Evolutionary conservation across 2,797 vertebrate genomes (phyloP), one percentile per base, ranked within the genome.

Genomic region (Parauchenoglanis punctatus): DNA sequence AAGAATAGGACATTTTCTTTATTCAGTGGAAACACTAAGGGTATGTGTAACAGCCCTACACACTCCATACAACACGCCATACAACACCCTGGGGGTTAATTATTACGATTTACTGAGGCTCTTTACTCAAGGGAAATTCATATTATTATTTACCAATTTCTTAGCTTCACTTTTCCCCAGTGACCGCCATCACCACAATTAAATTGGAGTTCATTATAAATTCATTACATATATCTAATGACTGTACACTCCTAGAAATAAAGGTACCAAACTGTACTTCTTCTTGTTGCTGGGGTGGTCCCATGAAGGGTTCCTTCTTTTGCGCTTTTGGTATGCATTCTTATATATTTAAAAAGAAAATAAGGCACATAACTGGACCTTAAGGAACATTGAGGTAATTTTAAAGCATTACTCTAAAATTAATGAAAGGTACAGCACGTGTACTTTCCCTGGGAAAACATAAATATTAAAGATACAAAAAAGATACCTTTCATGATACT

Each of bases 131-230:
- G 94, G 93, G 93, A 94, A 91, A 90, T 91, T 89, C 92, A 87
- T 94, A 94, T 93, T 94, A 95, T 95, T 95, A 95, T 95, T 95
- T 95, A 94, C 92, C 93, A 94, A 93, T 94, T 95, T 94, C 93
- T 94, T 91, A 94, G 93, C 94, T 95, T 94, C 92, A 93, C 91
- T 93, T 67, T 49, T 92, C 91, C 87, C 87, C 90, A 72, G 40
- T 52, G 87, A 65, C 49, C 56, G 23, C 6, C 83, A 59, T 84
- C 82, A 59, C 28, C 54, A 68, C 82, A 87, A 67, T 49, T 67
- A 46, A 85, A 59, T 58, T 73, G 28, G 46, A 84, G 20, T 54
- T 70, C 52, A 44, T 72, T 61, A 59, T 85, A 85, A 85, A 49
- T 85, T 49, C 84, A 85, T 85, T 85, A 76, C 15, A 76, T 61